A percentile compares a stretch with the other conserved stretches of the same genome.
Conservation (phyloP, 2,113 vertebrate genomes). For the Falco punctatus region DNA sequence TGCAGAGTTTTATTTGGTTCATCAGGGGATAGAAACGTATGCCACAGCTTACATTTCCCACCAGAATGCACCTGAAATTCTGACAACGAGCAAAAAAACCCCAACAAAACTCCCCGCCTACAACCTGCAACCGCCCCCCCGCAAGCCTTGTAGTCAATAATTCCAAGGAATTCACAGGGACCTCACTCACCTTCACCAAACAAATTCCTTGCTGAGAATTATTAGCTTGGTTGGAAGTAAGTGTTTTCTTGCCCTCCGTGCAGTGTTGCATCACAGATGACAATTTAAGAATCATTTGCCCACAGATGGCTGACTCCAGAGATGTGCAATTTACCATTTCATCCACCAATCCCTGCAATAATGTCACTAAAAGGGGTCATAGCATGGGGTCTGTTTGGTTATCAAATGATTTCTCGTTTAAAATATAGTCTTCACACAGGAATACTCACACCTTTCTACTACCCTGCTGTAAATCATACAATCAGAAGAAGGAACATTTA, state of each 20-base stretch:
- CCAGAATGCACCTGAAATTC: neutral
- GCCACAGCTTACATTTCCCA: neutral
- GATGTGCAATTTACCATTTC: neutral
- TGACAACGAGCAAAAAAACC: accelerated
- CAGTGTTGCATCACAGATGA: neutral
- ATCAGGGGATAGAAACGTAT: neutral
- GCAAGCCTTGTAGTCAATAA: accelerated
- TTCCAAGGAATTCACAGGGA: neutral
- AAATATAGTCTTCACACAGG: neutral
- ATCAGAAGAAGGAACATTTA: neutral
- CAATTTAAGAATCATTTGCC: neutral
- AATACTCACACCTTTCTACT: neutral
- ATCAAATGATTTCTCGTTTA: neutral
- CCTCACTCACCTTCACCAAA: neutral
- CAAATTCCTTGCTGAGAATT: slow-evolving; percentile 15
- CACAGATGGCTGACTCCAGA: neutral
- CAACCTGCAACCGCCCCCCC: neutral
- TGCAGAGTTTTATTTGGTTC: neutral
- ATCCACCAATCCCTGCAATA: neutral
- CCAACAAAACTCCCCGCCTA: neutral
- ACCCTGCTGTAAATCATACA: neutral
- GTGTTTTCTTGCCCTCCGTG: neutral
- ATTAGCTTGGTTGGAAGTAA: neutral
- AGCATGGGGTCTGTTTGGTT: neutral
- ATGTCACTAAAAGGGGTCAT: neutral